Percentiles rank a stretch among this genome's conserved stretches.
These are phyloP conservation scores for Mesitornis unicolor DNA, from an alignment of 2,113 vertebrate species.

Conservation along the genomic window DNA sequence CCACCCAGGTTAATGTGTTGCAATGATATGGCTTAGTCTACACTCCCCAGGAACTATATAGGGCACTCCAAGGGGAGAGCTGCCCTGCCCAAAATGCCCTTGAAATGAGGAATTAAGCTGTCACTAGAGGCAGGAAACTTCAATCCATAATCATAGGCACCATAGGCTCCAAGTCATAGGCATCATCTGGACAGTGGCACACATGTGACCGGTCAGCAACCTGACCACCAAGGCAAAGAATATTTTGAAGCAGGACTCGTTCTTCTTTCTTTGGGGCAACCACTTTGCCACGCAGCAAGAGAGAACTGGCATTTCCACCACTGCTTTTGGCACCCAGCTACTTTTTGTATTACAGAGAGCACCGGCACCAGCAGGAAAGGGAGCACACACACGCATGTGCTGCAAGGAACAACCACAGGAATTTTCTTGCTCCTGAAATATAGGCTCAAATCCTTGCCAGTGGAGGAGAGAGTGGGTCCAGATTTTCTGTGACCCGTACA, in stretches of 20 bases:
- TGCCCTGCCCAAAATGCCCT: neutral
- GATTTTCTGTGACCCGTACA: neutral
- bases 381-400: rapidly evolving
- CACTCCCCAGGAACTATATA: neutral
- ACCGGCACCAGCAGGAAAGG: neutral
- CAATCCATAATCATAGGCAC: too few relatives aligned
- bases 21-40: neutral
- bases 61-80: neutral
- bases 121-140: neutral
- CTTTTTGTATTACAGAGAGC: neutral
- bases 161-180: neutral
- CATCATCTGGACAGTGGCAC: neutral
- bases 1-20: neutral
- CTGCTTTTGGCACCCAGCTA: neutral
- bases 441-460: neutral
- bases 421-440: neutral
- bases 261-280: neutral
- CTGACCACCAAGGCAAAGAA: neutral
- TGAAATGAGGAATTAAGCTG: neutral
- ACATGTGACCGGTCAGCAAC: neutral
- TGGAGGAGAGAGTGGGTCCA: neutral
- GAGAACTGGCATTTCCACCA: neutral
- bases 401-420: neutral
- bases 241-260: neutral
- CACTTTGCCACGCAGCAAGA: neutral